Base-by-base conservation (phyloP, 2,888 invertebrate genomes). In the Temnothorax unifasciatus region DNA sequence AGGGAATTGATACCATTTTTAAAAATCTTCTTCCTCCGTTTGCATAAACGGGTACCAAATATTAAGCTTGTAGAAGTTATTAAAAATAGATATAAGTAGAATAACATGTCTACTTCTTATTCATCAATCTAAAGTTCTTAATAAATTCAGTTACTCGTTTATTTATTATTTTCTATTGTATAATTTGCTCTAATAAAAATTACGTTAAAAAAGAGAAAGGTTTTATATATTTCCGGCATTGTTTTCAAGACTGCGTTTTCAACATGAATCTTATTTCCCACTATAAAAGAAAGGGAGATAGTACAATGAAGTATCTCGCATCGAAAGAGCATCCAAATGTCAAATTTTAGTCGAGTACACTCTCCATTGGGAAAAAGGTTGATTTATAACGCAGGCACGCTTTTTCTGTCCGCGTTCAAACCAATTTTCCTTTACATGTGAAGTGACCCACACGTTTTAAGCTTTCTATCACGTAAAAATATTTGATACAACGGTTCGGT, bases 321-420 rank as follows among this genome's bases (percentile, higher is more conserved):
- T 64, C 50, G 50, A 64, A 76, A 64, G 21, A 8, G 21, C 50
- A 76, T 63, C 34, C 76, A 76, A 25, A 76, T 76, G 76, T 50
- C 50, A 76, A 76, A 76, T 76, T 76, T 76, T 66, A 76, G 18
- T 52, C 25, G 66, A 76, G 25, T 66, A 25, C 4, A 47, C 13
- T 1, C 38, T 52, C 52, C 66, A 11, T 18, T 50, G 38, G 38
- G 50, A 66, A 64, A 76, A 64, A 64, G 52, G 25, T 64, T 76
- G 50, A 76, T 76, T 76, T 76, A 76, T 76, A 76, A 76, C 38
- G 13, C 52, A 64, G 25, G 38, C 66, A 76, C 21, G 50, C 66
- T 76, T 76, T 64, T 66, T 66, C 66, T 18, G 47, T 44, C 63
- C 75, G 21, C 75, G 64, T 76, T 66, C 66, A 41, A 13, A 63